phyloP scores from a whole-genome alignment of 2,888 invertebrate species.

The Rosalia funebris region DNA sequence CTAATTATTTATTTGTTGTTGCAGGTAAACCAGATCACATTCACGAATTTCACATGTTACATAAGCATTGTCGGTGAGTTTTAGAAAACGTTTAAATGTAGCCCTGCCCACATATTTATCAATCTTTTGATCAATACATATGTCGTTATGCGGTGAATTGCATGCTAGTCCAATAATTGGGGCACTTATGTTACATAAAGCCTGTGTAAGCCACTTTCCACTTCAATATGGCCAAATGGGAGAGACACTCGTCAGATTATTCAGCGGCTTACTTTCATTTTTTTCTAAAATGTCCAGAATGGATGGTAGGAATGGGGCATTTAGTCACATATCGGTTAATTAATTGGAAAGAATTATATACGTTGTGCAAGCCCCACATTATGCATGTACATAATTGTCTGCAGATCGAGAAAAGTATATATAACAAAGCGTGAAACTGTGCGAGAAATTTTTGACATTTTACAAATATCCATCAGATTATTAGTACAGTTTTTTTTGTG shows the following conservation, averaged over 20 bases:
- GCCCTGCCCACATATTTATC: too few species aligned
- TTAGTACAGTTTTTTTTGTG: too few species aligned
- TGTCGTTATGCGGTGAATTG: not conserved
- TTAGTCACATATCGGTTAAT: not conserved
- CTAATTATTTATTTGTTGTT: constrained; percentile 25
- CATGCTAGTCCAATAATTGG: not conserved
- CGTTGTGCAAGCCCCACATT: too few species aligned
- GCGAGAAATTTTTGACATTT: too few species aligned
- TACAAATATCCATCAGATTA: too few species aligned
- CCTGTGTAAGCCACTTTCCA: not conserved
- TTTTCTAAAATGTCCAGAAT: not conserved
- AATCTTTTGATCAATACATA: too few species aligned
- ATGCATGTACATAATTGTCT: too few species aligned
- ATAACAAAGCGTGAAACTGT: too few species aligned
- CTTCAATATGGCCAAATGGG: not conserved
- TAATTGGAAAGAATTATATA: too few species aligned
- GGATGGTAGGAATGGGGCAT: not conserved
- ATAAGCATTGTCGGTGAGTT: too few species aligned
- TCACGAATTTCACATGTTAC: constrained; percentile 7
- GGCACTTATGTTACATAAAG: not conserved
- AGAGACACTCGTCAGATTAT: not conserved
- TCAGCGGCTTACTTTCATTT: not conserved
- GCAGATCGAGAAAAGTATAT: too few species aligned
- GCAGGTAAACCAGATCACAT: constrained; percentile 22
- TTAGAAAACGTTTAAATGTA: too few species aligned